Conservation (phyloP, 1,140 invertebrate genomes). For the Anagrus nilaparvatae region DNA sequence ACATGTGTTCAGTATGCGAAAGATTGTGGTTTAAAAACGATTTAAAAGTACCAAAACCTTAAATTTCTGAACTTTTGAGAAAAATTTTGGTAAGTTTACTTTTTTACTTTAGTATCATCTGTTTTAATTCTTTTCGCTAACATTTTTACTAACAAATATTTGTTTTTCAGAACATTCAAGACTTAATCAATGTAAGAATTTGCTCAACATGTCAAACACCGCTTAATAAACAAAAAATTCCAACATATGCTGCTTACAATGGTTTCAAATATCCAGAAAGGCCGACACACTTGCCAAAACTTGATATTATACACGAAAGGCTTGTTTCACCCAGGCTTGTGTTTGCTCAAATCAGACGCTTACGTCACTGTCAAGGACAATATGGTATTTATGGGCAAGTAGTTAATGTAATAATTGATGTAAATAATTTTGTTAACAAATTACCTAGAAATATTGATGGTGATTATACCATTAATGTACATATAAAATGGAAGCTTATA, state of each 20-base stretch:
- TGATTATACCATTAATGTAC: constrained; percentile 29
- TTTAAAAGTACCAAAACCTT: constrained; percentile 11
- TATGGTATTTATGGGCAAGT: constrained; percentile 33
- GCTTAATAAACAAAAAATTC: constrained; percentile 18
- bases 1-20: constrained; percentile 20
- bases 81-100: not conserved
- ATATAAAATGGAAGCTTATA: constrained; percentile 22
- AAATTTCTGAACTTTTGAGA: constrained; percentile 1
- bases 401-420: constrained; percentile 32
- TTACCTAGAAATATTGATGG: constrained; percentile 30
- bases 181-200: constrained; percentile 11
- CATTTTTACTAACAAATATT: not conserved
- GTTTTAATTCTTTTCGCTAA: not conserved
- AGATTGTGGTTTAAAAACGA: constrained; percentile 22
- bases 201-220: constrained; percentile 17
- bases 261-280: constrained; percentile 20
- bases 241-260: constrained; percentile 13
- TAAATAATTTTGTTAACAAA: constrained; percentile 29
- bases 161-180: not conserved
- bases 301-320: constrained; percentile 19
- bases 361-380: constrained; percentile 20
- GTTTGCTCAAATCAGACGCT: constrained; percentile 29
- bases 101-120: not conserved
- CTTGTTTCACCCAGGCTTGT: constrained; percentile 27
- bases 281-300: constrained; percentile 14